These are phyloP conservation scores for Drosophila ogumai DNA, from an alignment of 1,140 invertebrate genomes.

Conservation along the genomic window DNA sequence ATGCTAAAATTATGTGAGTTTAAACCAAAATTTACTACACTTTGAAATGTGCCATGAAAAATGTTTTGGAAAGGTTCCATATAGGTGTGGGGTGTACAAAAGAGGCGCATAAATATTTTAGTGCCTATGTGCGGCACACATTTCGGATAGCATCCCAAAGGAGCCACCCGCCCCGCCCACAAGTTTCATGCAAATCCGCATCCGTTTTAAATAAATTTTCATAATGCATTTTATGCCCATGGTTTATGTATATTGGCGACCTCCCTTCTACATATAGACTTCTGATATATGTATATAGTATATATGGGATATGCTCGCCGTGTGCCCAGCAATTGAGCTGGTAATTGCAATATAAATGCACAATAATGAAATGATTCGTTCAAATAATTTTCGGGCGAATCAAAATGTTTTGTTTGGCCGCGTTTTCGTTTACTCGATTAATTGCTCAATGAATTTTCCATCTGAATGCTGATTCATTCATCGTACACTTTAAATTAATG, in stretches of 20 bases:
- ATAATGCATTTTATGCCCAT: constrained; percentile 64
- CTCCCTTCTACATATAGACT: constrained; percentile 32
- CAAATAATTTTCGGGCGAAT: constrained; percentile 47
- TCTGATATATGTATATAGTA: constrained; percentile 10
- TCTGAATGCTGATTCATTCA: constrained; percentile 25
- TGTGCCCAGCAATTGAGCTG: constrained; percentile 34
- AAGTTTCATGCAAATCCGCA: constrained; percentile 59
- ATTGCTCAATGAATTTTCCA: constrained; percentile 54
- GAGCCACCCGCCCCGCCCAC: constrained; percentile 12
- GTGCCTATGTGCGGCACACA: constrained; percentile 60
- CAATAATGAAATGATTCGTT: constrained; percentile 51
- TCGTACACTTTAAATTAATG: constrained; percentile 24
- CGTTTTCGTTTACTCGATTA: constrained; percentile 38
- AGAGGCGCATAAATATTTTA: constrained; percentile 75
- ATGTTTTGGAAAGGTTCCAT: constrained; percentile 35
- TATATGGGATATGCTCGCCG: not conserved
- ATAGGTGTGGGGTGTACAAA: constrained; percentile 35
- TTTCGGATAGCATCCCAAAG: constrained; percentile 27
- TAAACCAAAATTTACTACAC: constrained; percentile 79
- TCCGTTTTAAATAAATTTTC: constrained; percentile 66
- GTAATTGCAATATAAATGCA: constrained; percentile 57
- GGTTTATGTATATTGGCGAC: constrained; percentile 58
- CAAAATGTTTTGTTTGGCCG: constrained; percentile 45
- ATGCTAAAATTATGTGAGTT: constrained; percentile 69
- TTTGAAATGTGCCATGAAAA: constrained; percentile 80